These are phyloP conservation scores for Melanocharis versteri DNA, from an alignment of 2,113 vertebrate species.

Conservation along the genomic window DNA sequence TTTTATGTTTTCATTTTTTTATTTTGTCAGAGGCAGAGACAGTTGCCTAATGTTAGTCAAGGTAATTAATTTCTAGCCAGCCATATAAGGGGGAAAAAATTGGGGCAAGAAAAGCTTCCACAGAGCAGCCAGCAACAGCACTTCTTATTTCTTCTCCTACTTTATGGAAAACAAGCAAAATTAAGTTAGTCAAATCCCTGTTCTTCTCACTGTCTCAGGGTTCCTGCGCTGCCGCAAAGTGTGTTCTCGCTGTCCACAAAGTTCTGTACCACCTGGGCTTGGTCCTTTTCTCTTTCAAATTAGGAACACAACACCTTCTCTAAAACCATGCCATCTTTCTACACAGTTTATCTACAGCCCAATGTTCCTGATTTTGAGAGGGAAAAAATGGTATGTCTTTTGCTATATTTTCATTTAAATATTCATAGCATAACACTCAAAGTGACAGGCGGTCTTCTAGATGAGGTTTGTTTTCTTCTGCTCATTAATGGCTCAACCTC, in stretches of 20 bases:
- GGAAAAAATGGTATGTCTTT: background rate
- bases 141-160: background rate
- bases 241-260: background rate
- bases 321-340: background rate
- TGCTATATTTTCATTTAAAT: constrained; percentile 19
- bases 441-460: background rate
- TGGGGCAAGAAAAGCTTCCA: background rate
- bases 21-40: background rate
- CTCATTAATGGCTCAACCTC: constrained; percentile 27
- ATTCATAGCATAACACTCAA: constrained; percentile 1
- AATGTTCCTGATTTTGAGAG: background rate
- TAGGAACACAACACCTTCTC: background rate
- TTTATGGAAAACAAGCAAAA: background rate
- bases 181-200: background rate
- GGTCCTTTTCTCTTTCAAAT: background rate
- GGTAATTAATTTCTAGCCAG: constrained; percentile 3
- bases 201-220: background rate
- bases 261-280: background rate
- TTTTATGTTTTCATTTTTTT: background rate
- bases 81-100: background rate
- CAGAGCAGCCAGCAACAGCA: background rate
- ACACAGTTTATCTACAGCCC: background rate
- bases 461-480: constrained; percentile 23
- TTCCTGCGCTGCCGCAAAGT: rapidly evolving
- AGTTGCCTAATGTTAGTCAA: background rate